These are phyloP conservation scores for Allacma fusca DNA, from an alignment of 2,888 invertebrate species.

Conservation along the genomic window DNA sequence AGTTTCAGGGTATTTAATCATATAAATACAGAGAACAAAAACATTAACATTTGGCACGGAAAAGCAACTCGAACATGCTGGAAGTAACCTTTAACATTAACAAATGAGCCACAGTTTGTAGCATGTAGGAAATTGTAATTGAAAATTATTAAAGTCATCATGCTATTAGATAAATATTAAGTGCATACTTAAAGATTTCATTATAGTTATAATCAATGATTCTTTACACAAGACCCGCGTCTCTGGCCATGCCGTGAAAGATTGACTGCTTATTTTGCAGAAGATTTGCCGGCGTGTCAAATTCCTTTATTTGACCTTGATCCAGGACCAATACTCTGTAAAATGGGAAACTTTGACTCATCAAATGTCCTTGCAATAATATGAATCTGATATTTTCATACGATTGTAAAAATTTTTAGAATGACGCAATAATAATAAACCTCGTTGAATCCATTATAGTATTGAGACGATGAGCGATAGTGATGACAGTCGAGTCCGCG, in stretches of 20 bases:
- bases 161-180: too few relatives aligned
- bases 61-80: too few relatives aligned
- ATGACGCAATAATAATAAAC: constrained; percentile 61
- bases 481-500: constrained; percentile 84
- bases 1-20: too few relatives aligned
- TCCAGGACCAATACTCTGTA: constrained; percentile 65
- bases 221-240: constrained; percentile 65
- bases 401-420: neutral
- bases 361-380: neutral
- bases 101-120: too few relatives aligned
- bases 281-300: constrained; percentile 64
- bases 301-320: constrained; percentile 65
- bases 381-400: too few relatives aligned
- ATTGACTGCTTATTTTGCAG: constrained; percentile 64
- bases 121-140: too few relatives aligned
- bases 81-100: too few relatives aligned
- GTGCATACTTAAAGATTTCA: too few relatives aligned
- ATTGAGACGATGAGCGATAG: constrained; percentile 91
- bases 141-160: too few relatives aligned
- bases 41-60: too few relatives aligned
- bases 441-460: constrained; percentile 89
- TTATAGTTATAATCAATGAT: too few relatives aligned
- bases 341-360: constrained; percentile 37
- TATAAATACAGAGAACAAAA: too few relatives aligned
- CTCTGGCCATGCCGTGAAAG: constrained; percentile 67